Evolutionary conservation across 2,797 vertebrate genomes (phyloP), one percentile per base, ranked within the genome.

Genomic region (Brotogeris chrysoptera): DNA sequence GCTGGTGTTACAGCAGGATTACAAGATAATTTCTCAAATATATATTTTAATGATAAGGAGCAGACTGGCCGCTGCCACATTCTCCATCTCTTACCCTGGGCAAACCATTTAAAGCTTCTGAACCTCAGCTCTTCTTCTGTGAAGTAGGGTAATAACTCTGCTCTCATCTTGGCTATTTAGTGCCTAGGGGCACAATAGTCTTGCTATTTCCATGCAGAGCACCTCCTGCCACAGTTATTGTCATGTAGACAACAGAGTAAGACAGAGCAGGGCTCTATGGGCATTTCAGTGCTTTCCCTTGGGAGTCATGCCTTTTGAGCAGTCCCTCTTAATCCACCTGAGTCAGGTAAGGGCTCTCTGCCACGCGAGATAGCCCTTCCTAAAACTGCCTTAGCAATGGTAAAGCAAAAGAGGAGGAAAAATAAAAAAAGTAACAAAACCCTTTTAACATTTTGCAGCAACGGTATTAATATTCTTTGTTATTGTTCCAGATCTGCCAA

Each of bases 151-250:
- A 94, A 93, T 93, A 92, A 60, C 55, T 86, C 83, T 61, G 69
- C 53, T 93, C 76, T 93, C 90, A 53, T 90, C 78, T 52, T 68
- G 74, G 52, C 80, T 86, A 24, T 57, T 91, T 49, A n/a, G 4
- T 3, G 39, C 94, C 92, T 83, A 2, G 6, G 81, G 96, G 84
- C 69, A 43, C 49, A 74, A 85, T 4, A 61, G 49, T 71, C 49
- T 96, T 64, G 66, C 82, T 96, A 72, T 95, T 96, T 95, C 88
- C 85, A 59, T 88, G 80, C 90, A 92, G 87, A 94, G 30, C 55
- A 44, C 36, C 64, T 94, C 79, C 83, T 39, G 10, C 30, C 60
- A 55, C 90, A 72, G 57, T 86, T 94, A 80, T 34, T 57, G 88
- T 70, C 73, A 6, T 41, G 50, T 73, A 92, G 71, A 89, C 92